Conservation (phyloP, 2,797 vertebrate species). For the Catostomus latipinnis region DNA sequence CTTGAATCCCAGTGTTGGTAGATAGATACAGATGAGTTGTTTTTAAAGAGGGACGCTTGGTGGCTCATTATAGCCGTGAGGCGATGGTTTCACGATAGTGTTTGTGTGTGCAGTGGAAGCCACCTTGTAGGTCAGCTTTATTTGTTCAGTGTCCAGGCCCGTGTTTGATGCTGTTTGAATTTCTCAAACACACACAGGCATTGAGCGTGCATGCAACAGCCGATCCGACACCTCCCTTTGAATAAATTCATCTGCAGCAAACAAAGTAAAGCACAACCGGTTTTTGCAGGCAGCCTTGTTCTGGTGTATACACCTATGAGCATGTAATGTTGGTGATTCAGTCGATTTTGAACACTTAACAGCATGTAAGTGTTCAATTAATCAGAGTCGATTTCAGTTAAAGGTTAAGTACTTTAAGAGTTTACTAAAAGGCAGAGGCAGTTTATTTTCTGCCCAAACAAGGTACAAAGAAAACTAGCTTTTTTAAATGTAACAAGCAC, state of each 20-base stretch:
- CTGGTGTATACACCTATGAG: neutral
- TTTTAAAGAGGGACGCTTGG: neutral
- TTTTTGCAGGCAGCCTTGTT: neutral
- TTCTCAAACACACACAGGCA: slow-evolving; percentile 23
- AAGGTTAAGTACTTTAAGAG: neutral
- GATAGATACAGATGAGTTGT: slow-evolving; percentile 26
- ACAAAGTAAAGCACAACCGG: slow-evolving; percentile 21
- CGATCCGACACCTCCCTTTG: slow-evolving; percentile 33
- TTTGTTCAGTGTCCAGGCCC: slow-evolving; percentile 33
- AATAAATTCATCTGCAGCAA: slow-evolving; percentile 38
- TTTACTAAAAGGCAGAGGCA: slow-evolving; percentile 4
- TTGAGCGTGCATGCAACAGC: slow-evolving; percentile 17
- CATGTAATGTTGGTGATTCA: slow-evolving; percentile 1
- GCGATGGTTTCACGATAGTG: neutral
- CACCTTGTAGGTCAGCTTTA: slow-evolving; percentile 34
- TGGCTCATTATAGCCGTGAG: slow-evolving; percentile 8
- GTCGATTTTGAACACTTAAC: neutral
- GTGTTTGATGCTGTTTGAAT: slow-evolving; percentile 25
- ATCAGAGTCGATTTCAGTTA: slow-evolving; percentile 4
- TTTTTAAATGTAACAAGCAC: neutral
- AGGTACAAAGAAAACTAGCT: neutral
- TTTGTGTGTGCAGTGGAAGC: slow-evolving; percentile 3
- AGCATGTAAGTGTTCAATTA: neutral
- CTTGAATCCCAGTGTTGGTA: slow-evolving; percentile 29
- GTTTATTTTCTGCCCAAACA: neutral